Evolutionary conservation across 2,888 invertebrate species (phyloP), one percentile per base, ranked within the genome.

Genomic region (Hermaeophaga mercurialis): DNA sequence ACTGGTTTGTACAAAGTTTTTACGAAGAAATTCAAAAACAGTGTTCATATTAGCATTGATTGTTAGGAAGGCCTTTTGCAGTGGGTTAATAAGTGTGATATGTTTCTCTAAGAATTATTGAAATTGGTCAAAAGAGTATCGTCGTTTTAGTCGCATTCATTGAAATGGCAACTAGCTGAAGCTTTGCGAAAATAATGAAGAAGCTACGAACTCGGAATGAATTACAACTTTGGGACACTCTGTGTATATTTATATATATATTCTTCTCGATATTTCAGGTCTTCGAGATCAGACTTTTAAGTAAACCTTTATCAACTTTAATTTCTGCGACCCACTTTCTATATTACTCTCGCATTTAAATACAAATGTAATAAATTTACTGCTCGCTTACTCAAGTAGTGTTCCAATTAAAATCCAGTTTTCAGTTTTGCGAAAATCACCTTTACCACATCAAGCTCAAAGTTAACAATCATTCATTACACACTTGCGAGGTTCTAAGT

Each of bases 391-490:
- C 58, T 48, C 52, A 53, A 39, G 39, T 43, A 24, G 14, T 49
- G 58, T 54, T 49, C 58, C 49, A 54, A 48, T 58, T 54, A 57
- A 52, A 58, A 58, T 58, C 58, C 58, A 58, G 54, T 57, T 57
- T 41, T 41, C 41, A 41, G 19, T 43, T 41, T 50, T 43, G 24
- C 43, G 9, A 43, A 43, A 43, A 19, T 14, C 26, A 18, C 36
- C 47, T 38, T 33, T 38, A 11, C 26, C 6, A 8, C 8, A 9
- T 47, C 15, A 47, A 47, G 34, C 9, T n/a, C 14, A 18, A 15
- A 46, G 47, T 48, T 48, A 33, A 33, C 33, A 3, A 33, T 4
- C 3, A 33, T 5, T 17, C 15, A 17, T 38, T 15, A 48, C 36
- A 19, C n/a, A n/a, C n/a, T n/a, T n/a, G n/a, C n/a, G n/a, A n/a